Evolutionary conservation across 2,113 vertebrate species (phyloP), one percentile per base, ranked within the genome.

Genomic region (Apaloderma vittatum): DNA sequence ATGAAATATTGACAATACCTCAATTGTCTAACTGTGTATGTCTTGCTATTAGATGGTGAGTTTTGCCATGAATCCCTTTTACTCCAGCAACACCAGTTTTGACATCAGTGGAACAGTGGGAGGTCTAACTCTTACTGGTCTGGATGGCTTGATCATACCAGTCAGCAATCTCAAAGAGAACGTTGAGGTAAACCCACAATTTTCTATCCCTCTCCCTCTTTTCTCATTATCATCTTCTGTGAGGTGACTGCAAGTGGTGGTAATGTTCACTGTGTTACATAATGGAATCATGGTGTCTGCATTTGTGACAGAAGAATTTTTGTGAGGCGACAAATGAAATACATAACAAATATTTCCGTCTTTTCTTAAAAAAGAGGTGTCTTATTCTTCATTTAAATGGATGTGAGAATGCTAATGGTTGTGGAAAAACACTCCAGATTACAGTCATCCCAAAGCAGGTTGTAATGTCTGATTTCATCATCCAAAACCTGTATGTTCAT

Each of bases 41-140:
- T 84, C 58, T 87, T 68, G 13, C 94, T 94, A 57, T 78, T 82
- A 99, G 99, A 99, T 99, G 99, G 98, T 99, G 98, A 99, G 99
- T 97, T 99, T 99, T 96, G 97, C 97, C 12, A 88, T 97, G 88
- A 99, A 98, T 92, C 99, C 99, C 11, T 99, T 99, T 93, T 97
- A 97, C 27, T 98, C 98, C 97, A 94, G 68, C 62, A 94, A 98
- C 21, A 61, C 66, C 46, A 98, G 75, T 11, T 97, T 98, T 65
- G 86, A 97, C 40, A 97, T 99, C 97, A 99, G 97, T 12, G 98
- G 99, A 96, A 97, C 97, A 37, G 98, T 99, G 19, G 99, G 98
- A 78, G 98, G 98, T 11, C 97, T 99, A 43, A 98, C 98, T 77
- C 98, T 99, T 78, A 99, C 98, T 89, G 98, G 89, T 88, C 34